phyloP scores from a whole-genome alignment of 2,888 invertebrate species.

The Lutraria lutraria region DNA sequence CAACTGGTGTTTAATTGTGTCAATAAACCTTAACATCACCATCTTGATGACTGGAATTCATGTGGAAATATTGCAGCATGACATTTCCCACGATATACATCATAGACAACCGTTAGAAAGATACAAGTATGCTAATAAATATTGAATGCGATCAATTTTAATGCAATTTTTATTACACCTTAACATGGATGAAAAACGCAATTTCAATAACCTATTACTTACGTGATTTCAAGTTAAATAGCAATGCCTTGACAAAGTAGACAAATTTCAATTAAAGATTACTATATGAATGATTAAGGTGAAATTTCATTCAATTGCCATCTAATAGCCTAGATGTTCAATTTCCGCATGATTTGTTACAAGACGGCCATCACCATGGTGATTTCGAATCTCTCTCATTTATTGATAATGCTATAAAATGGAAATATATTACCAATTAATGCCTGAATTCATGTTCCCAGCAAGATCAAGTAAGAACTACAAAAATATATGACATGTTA shows the following conservation, averaged over 20 bases:
- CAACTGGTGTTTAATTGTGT: neutral
- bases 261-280: conserved; percentile 16
- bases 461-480: neutral
- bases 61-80: neutral
- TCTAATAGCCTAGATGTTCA: conserved; percentile 11
- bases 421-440: conserved; percentile 46
- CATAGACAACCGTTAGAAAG: neutral
- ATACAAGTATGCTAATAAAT: conserved; percentile 3
- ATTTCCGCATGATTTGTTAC: conserved; percentile 42
- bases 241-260: neutral
- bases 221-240: neutral
- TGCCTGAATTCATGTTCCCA: conserved; percentile 30
- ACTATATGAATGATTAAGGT: neutral
- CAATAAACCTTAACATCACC: neutral
- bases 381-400: conserved; percentile 35
- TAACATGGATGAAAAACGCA: neutral
- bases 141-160: conserved; percentile 5
- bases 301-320: conserved; percentile 16
- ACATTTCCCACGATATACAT: neutral
- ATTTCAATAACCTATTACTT: conserved; percentile 20
- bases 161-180: neutral
- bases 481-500: neutral
- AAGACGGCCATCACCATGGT: conserved; percentile 24
- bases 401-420: conserved; percentile 45
- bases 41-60: neutral